These are phyloP conservation scores for Rhinolophus ferrumequinum DNA, from an alignment of 2,113 vertebrate genomes.

Conservation along the genomic window DNA sequence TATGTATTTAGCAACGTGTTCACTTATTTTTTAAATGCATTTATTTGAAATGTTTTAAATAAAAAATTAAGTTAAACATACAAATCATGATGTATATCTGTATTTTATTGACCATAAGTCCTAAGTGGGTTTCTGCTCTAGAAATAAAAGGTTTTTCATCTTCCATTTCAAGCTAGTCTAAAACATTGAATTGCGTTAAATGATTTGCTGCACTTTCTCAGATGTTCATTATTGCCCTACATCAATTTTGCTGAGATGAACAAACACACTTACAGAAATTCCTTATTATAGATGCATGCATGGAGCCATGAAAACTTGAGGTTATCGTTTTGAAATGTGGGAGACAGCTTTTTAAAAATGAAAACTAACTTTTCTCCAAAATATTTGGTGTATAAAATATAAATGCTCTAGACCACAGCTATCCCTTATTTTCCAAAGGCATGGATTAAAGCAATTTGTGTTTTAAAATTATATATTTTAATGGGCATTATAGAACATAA, in stretches of 20 bases:
- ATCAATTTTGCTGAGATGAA: slow-evolving; percentile 61
- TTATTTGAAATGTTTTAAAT: not conserved
- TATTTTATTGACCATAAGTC: slow-evolving; percentile 33
- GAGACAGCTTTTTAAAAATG: not conserved
- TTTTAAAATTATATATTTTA: not conserved
- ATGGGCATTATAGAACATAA: not conserved
- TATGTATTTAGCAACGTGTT: not conserved
- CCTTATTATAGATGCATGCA: not conserved
- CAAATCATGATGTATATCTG: not conserved
- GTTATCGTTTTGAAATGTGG: not conserved
- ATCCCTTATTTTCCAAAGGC: not conserved
- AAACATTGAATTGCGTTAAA: slow-evolving; percentile 62
- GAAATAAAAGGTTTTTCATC: slow-evolving; percentile 61
- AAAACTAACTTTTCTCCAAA: not conserved
- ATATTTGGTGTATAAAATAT: not conserved
- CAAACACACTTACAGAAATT: slow-evolving; percentile 37
- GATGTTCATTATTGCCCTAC: not conserved
- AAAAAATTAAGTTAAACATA: not conserved
- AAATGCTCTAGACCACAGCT: not conserved
- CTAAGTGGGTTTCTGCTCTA: not conserved
- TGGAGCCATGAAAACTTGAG: slow-evolving; percentile 22
- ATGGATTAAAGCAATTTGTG: not conserved
- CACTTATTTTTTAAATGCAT: not conserved
- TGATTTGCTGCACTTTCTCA: slow-evolving; percentile 29
- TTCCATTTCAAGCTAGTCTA: slow-evolving; percentile 52